Percentiles rank a stretch among this genome's conserved stretches.
Conservation (phyloP, 2,888 invertebrate species). For the Sicus ferrugineus region DNA sequence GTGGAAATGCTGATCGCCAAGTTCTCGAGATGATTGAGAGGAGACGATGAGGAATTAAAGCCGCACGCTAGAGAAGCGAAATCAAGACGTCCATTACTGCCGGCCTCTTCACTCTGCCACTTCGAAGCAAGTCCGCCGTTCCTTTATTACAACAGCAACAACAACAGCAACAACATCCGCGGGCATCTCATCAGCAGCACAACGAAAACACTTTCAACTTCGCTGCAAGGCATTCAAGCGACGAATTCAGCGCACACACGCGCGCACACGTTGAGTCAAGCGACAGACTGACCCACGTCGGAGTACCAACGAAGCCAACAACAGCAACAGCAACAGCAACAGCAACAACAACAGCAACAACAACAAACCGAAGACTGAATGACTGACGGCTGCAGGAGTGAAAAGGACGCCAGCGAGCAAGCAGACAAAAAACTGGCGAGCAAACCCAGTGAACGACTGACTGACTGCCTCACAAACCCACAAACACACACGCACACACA, state of each 20-base stretch:
- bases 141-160: no score
- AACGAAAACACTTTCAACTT: constrained; percentile 1
- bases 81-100: no score
- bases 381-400: constrained; percentile 1
- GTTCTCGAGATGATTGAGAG: neutral
- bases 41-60: neutral
- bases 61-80: no score
- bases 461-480: constrained; percentile 7
- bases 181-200: neutral
- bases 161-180: no score
- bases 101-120: no score
- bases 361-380: neutral
- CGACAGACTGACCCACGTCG: neutral
- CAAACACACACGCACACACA: neutral
- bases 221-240: neutral
- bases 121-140: no score
- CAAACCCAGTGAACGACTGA: constrained; percentile 16
- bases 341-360: neutral
- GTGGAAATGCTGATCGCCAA: no score
- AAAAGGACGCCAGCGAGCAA: neutral
- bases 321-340: neutral
- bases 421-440: constrained; percentile 2
- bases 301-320: neutral
- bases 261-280: constrained; percentile 2
- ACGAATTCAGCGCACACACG: neutral